Base-by-base conservation (phyloP, 2,113 vertebrate species). In the Pseudorasbora parva region DNA sequence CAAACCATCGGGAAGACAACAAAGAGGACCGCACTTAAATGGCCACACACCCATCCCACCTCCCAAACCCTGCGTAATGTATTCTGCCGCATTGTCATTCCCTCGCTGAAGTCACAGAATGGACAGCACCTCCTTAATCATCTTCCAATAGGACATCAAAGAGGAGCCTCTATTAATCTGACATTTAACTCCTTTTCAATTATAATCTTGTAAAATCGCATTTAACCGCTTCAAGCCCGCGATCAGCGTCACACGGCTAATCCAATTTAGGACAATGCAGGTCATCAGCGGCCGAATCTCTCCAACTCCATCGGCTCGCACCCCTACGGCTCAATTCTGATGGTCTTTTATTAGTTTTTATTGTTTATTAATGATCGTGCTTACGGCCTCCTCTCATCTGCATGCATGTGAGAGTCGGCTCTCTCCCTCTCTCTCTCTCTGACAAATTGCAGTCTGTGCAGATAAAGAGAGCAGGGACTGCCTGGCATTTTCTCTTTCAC, bases 161-260 rank as follows among this genome's bases (percentile, higher is more conserved):
- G 56, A 15, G 72, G 83, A 69, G 51, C 85, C 80, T 87, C 73
- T 85, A 91, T 86, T 90, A 90, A 91, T 92, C 85, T 89, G 45
- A 33, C 69, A 78, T 82, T 89, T 88, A 89, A 91, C 89, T 91
- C 78, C 71, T 92, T 89, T 91, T 91, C 87, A 89, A 89, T 92
- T 90, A 90, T 85, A 84, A 86, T 89, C 85, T 81, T 80, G 89
- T 79, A 47, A 90, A 78, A 68, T 33, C 73, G 66, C 86, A 86
- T 84, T 89, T 90, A 79, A 88, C 86, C 30, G 77, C 83, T 76
- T 84, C 62, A 74, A 41, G 71, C 23, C n/a, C 60, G 1, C 74
- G 84, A 72, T 84, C 81, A 12, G 82, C 8, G 19, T 1, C 41
- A 56, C 77, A 85, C 3, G 72, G 72, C 86, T 64, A 83, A 86